A percentile compares a stretch with the other conserved stretches of the same genome.
phyloP scores from a whole-genome alignment of 2,888 invertebrate species.

The Apocheima hispidaria region DNA sequence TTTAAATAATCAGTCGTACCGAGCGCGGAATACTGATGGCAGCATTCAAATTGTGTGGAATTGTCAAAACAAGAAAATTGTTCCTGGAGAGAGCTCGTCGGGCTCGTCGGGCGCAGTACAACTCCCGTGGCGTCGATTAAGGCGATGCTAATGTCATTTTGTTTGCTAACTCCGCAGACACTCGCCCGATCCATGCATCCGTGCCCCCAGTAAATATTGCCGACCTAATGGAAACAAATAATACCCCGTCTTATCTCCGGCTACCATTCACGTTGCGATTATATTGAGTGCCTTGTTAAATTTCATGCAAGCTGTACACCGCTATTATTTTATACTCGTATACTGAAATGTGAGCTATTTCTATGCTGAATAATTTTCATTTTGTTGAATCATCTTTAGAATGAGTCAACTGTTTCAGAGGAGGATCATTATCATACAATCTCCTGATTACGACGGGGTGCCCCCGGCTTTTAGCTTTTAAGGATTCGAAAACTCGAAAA shows the following conservation, averaged over 20 bases:
- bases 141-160: conserved; percentile 78
- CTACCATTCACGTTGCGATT: conserved; percentile 60
- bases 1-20: conserved; percentile 73
- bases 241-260: conserved; percentile 59
- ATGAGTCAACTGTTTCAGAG: conserved; percentile 34
- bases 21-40: conserved; percentile 70
- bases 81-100: conserved; percentile 58
- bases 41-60: conserved; percentile 74
- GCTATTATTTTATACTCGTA: conserved; percentile 32
- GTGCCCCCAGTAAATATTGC: conserved; percentile 62
- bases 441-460: conserved; percentile 28
- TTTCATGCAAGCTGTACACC: conserved; percentile 38
- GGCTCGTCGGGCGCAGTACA: conserved; percentile 55
- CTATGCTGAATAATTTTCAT: conserved; percentile 27
- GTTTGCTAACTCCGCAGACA: conserved; percentile 75
- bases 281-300: conserved; percentile 48
- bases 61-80: conserved; percentile 76
- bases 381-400: conserved; percentile 29
- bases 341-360: conserved; percentile 34
- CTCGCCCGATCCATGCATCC: conserved; percentile 60
- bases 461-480: conserved; percentile 37
- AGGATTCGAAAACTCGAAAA: conserved; percentile 19
- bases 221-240: conserved; percentile 61
- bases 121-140: conserved; percentile 78
- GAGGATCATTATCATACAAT: conserved; percentile 33